A percentile compares a stretch with the other conserved stretches of the same genome.
Conservation (phyloP, 2,888 invertebrate genomes). For the Nymphalis urticae region DNA sequence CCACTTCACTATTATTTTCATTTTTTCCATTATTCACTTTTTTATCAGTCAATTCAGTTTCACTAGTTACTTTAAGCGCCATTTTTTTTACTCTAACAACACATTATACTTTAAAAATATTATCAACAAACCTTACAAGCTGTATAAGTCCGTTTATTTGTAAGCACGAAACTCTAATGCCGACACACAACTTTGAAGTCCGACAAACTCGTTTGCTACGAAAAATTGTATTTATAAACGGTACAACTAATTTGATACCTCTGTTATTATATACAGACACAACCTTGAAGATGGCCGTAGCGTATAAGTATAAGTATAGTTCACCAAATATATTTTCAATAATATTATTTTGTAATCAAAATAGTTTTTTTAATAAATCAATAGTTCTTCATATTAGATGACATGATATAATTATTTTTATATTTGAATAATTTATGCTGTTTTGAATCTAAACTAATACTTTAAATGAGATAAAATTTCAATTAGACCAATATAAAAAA, state of each 20-base stretch:
- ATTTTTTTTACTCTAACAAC: slow-evolving; percentile 22
- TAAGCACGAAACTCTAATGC: slow-evolving; percentile 47
- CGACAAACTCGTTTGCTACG: slow-evolving; percentile 46
- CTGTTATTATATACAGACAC: slow-evolving; percentile 27
- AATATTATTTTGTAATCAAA: too few relatives aligned
- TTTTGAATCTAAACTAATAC: too few relatives aligned
- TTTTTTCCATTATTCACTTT: slow-evolving; percentile 8
- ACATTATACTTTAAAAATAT: not conserved
- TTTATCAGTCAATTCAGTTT: slow-evolving; percentile 30
- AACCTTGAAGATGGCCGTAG: slow-evolving; percentile 38
- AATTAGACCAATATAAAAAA: too few relatives aligned
- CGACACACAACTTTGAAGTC: slow-evolving; percentile 37
- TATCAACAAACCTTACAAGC: too few relatives aligned
- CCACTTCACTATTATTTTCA: slow-evolving; percentile 26
- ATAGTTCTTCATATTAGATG: too few relatives aligned
- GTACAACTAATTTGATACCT: slow-evolving; percentile 33
- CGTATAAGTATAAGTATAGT: slow-evolving; percentile 37
- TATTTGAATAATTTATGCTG: too few relatives aligned
- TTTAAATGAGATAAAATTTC: too few relatives aligned
- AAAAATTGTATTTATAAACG: slow-evolving; percentile 32
- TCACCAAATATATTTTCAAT: slow-evolving; percentile 17
- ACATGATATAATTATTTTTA: too few relatives aligned
- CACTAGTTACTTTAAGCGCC: slow-evolving; percentile 38
- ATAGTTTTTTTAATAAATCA: too few relatives aligned
- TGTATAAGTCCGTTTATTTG: slow-evolving; percentile 46